Conservation (phyloP, 1,140 invertebrate species). For the Halyomorpha halys region DNA sequence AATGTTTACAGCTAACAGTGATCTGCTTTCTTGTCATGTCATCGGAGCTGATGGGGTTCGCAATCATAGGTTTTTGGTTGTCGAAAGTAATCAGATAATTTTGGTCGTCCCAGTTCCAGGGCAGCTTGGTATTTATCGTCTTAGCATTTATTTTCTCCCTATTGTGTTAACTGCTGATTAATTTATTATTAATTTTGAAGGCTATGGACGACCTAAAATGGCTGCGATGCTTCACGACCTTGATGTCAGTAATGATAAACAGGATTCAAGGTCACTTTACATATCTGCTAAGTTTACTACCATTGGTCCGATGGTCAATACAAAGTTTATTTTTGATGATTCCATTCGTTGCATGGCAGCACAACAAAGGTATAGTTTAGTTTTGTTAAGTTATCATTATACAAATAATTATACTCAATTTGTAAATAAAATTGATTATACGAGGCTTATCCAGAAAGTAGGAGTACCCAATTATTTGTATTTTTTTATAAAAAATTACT, state of each 20-base stretch:
- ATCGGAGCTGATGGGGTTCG: slow-evolving; percentile 79
- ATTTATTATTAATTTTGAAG: slow-evolving; percentile 12
- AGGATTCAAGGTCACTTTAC: slow-evolving; percentile 91
- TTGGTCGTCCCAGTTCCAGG: slow-evolving; percentile 91
- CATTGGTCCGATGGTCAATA: slow-evolving; percentile 64
- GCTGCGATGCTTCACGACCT: slow-evolving; percentile 28
- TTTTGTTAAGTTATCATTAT: too few species aligned
- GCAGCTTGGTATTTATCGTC: slow-evolving; percentile 57
- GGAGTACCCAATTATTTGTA: too few species aligned
- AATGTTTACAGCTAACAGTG: slow-evolving; percentile 36
- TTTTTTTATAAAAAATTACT: slow-evolving; percentile 11
- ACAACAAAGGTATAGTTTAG: slow-evolving; percentile 61
- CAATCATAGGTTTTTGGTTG: slow-evolving; percentile 85
- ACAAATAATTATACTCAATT: too few species aligned
- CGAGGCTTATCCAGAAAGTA: too few species aligned
- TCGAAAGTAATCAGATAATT: slow-evolving; percentile 88
- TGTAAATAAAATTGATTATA: too few species aligned
- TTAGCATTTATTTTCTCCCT: not conserved
- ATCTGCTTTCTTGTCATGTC: slow-evolving; percentile 92
- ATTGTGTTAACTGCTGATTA: not conserved
- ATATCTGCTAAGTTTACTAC: slow-evolving; percentile 84
- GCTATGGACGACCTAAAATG: slow-evolving; percentile 23
- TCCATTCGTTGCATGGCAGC: slow-evolving; percentile 96
- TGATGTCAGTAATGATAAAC: slow-evolving; percentile 73
- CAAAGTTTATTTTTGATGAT: slow-evolving; percentile 96